Conservation (phyloP, 35 echinoderm and acorn worm species). For the Chiridota heheva region DNA sequence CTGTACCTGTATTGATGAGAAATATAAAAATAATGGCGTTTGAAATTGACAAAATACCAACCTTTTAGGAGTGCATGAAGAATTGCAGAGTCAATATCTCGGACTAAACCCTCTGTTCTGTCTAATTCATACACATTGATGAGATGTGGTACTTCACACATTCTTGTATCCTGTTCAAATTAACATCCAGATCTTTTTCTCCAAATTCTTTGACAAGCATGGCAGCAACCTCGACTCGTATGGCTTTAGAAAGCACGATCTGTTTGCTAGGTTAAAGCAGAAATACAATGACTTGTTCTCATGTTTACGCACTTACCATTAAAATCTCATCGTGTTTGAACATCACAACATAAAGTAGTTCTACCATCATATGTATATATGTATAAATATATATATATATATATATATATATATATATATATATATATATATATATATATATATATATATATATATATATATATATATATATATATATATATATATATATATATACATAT, state of each 20-base stretch:
- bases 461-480: too few relatives aligned
- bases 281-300: neutral
- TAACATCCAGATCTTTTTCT: constrained; percentile 64
- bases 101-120: constrained; percentile 22
- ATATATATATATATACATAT: too few relatives aligned
- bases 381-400: too few relatives aligned
- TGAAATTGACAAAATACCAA: too few relatives aligned
- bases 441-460: too few relatives aligned
- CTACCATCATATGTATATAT: too few relatives aligned
- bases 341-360: too few relatives aligned
- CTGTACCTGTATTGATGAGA: too few relatives aligned
- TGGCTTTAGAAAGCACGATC: constrained; percentile 44
- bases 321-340: neutral
- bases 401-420: too few relatives aligned
- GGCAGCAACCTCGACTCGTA: constrained; percentile 34
- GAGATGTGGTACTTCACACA: constrained; percentile 61
- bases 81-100: constrained; percentile 86
- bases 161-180: constrained; percentile 76
- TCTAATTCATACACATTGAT: constrained; percentile 89
- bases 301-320: neutral
- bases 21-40: too few relatives aligned
- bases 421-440: too few relatives aligned
- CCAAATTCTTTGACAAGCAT: constrained; percentile 85
- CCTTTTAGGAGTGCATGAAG: constrained; percentile 92
- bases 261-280: constrained; percentile 51